Evolutionary conservation across 2,113 vertebrate genomes (phyloP).

Genomic region (Megaceryle maxima): DNA sequence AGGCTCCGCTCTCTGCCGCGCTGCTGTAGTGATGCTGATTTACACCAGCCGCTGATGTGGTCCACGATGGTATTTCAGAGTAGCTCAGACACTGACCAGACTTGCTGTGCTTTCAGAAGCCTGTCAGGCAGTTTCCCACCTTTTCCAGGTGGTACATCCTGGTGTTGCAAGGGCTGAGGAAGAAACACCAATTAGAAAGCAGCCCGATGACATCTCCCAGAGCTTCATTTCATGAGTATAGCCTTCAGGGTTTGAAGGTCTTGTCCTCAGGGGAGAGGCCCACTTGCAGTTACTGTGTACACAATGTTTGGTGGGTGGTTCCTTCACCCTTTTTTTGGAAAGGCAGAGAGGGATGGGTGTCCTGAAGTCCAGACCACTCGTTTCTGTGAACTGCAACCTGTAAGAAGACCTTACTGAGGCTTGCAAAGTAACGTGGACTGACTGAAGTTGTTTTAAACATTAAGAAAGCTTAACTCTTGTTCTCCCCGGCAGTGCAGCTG

Average conservation of each 20-base stretch:
- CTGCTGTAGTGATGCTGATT: background rate
- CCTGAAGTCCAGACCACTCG: background rate
- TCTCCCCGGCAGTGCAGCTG: background rate
- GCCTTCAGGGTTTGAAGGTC: background rate
- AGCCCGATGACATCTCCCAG: background rate
- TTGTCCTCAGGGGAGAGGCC: background rate
- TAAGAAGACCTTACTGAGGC: background rate
- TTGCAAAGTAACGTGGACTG: background rate
- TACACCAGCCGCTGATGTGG: background rate
- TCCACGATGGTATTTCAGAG: background rate
- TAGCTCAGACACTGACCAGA: fast-evolving
- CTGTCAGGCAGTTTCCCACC: fast-evolving
- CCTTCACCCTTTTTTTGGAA: background rate
- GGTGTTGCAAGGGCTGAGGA: background rate
- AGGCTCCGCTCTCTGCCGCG: fast-evolving
- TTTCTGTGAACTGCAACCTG: background rate
- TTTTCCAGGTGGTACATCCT: background rate
- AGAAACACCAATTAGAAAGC: background rate
- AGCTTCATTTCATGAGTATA: background rate
- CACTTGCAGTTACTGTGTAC: background rate
- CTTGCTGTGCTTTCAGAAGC: background rate
- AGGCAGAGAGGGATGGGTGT: background rate
- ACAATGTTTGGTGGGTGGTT: background rate
- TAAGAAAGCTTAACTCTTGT: background rate
- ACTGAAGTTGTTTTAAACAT: background rate